Evolutionary conservation across 2,888 invertebrate genomes (phyloP).

Genomic region (Pilophorus perplexus): DNA sequence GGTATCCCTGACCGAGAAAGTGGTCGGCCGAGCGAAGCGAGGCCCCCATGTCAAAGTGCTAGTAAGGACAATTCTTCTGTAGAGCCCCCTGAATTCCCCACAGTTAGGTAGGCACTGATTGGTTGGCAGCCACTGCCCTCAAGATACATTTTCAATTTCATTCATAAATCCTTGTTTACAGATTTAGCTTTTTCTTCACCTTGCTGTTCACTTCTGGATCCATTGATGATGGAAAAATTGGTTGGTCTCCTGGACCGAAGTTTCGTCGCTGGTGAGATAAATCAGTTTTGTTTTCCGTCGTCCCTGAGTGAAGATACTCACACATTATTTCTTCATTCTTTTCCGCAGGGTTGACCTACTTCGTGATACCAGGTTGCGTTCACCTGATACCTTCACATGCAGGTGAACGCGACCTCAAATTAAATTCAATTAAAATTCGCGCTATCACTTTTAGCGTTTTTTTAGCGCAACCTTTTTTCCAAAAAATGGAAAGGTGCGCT

Average conservation of each 20-base stretch:
- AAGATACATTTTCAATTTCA: not conserved
- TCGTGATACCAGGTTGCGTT: no score
- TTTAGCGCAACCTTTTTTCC: no score
- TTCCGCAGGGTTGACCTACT: slow-evolving; percentile 49
- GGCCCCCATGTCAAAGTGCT: not conserved
- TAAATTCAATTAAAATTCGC: no score
- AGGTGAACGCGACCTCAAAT: no score
- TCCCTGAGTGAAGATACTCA: not conserved
- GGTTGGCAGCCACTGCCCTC: not conserved
- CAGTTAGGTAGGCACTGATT: no score
- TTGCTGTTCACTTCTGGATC: slow-evolving; percentile 50
- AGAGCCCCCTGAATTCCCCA: no score
- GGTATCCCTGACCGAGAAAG: no score
- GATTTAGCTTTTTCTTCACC: slow-evolving; percentile 50
- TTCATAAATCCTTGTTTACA: slow-evolving; percentile 42
- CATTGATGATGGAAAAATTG: slow-evolving; percentile 50
- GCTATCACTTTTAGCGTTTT: no score
- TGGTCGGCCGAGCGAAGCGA: no score
- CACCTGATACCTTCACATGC: no score
- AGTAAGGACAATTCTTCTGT: no score
- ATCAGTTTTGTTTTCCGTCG: not conserved
- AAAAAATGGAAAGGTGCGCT: no score
- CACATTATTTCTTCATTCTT: slow-evolving; percentile 2
- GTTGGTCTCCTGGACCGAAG: slow-evolving; percentile 49
- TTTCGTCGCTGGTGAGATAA: slow-evolving; percentile 49